A percentile compares a stretch with the other conserved stretches of the same genome.
phyloP scores from a whole-genome alignment of 2,888 invertebrate species.

The Apamea sordens region DNA sequence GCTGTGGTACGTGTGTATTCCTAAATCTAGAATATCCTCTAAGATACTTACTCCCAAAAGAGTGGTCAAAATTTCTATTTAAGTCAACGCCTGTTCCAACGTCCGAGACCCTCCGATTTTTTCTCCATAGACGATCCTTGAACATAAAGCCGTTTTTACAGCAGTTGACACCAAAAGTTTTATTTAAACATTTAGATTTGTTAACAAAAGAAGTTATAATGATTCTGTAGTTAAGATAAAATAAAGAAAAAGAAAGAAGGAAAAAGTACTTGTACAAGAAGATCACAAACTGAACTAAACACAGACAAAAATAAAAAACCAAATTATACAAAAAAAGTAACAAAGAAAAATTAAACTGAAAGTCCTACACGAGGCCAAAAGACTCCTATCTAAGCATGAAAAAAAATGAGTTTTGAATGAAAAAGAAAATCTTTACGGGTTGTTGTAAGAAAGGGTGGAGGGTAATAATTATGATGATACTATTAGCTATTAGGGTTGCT shows the following conservation, averaged over 20 bases:
- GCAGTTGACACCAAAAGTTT: fast-evolving
- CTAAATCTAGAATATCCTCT: not conserved
- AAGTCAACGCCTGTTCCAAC: slow-evolving; percentile 90
- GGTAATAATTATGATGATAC: too few relatives aligned
- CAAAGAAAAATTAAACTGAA: too few relatives aligned
- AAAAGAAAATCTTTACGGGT: not conserved
- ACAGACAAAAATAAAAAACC: too few relatives aligned
- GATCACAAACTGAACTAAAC: too few relatives aligned
- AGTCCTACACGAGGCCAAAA: too few relatives aligned
- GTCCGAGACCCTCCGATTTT: slow-evolving; percentile 86
- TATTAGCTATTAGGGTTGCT: not conserved
- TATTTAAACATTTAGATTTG: not conserved
- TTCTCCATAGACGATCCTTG: slow-evolving; percentile 92
- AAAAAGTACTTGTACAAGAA: too few relatives aligned
- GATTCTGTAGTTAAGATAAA: too few relatives aligned
- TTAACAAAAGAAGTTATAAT: not conserved
- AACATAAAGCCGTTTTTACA: slow-evolving; percentile 25
- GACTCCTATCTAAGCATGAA: too few relatives aligned
- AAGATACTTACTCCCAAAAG: slow-evolving; percentile 86
- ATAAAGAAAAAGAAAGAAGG: too few relatives aligned
- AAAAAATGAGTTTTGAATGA: not conserved
- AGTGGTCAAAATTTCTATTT: slow-evolving; percentile 91
- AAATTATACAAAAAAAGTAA: too few relatives aligned
- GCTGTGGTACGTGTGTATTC: too few relatives aligned
- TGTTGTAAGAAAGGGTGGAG: not conserved